phyloP scores from a whole-genome alignment of 2,113 vertebrate genomes.

The Plotosus lineatus region DNA sequence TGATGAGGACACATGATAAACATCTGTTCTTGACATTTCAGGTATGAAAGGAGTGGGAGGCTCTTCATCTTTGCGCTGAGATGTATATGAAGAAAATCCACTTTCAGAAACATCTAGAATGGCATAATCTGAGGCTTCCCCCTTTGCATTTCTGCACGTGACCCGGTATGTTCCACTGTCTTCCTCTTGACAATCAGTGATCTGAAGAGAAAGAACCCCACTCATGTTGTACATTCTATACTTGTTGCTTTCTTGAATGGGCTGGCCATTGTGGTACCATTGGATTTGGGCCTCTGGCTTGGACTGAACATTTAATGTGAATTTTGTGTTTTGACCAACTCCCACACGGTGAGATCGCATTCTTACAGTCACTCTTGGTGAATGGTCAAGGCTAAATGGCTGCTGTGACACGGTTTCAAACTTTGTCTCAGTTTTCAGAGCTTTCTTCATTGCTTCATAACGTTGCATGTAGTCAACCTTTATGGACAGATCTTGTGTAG shows the following conservation, averaged over 20 bases:
- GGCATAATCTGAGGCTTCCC: slow-evolving; percentile 93
- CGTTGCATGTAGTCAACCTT: slow-evolving; percentile 91
- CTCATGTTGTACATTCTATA: slow-evolving; percentile 84
- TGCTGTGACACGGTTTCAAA: slow-evolving; percentile 87
- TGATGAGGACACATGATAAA: slow-evolving; percentile 84
- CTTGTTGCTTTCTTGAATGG: slow-evolving; percentile 84
- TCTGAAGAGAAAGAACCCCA: slow-evolving; percentile 90
- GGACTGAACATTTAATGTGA: slow-evolving; percentile 91
- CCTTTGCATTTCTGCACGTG: slow-evolving; percentile 88
- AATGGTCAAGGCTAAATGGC: slow-evolving; percentile 91
- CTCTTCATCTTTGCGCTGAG: slow-evolving; percentile 83
- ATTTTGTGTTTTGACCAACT: slow-evolving; percentile 82
- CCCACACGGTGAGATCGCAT: slow-evolving; percentile 94
- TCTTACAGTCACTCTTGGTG: slow-evolving; percentile 88
- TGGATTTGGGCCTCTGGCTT: slow-evolving; percentile 88
- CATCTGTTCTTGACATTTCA: slow-evolving; percentile 84
- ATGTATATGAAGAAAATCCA: slow-evolving; percentile 82
- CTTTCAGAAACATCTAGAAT: slow-evolving; percentile 87
- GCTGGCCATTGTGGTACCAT: slow-evolving; percentile 91
- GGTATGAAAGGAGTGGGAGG: slow-evolving; percentile 82
- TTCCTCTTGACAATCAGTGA: slow-evolving; percentile 84
- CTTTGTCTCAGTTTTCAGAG: slow-evolving; percentile 87
- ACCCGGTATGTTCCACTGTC: slow-evolving; percentile 93
- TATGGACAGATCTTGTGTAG: slow-evolving; percentile 81
- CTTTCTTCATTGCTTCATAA: slow-evolving; percentile 92